Evolutionary conservation across 2,888 invertebrate species (phyloP), one percentile per base, ranked within the genome.

Genomic region (Agrotis exclamationis): DNA sequence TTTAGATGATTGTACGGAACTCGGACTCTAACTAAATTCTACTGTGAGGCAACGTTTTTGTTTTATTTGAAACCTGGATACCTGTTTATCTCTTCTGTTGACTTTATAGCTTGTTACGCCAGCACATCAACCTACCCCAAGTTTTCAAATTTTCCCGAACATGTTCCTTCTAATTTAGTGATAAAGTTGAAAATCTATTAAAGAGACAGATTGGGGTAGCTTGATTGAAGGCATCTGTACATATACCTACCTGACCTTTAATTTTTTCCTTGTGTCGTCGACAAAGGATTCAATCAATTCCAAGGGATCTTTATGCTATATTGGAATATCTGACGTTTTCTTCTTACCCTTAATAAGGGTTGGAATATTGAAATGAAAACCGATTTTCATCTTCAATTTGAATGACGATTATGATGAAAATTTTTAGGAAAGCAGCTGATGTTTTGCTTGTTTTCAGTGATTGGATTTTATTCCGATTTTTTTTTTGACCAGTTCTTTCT

Each of bases 381-480:
- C 74, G 85, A 80, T 85, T 86, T 85, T 77, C 82, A 73, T 84
- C 72, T 80, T 69, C 80, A 86, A 87, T 84, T 86, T 88, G 87
- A 89, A 90, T 86, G 84, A 78, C 83, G 70, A 82, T 87, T 78
- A 57, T 70, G 76, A 83, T 84, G 84, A 85, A 88, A 88, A 80
- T 66, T 20, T 64, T 72, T 18, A 33, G 44, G 16, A 33, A 62
- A 22, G 54, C 20, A 48, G 24, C 20, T 45, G 13, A 60, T 58
- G 16, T 64, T 62, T 60, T 48, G 28, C 39, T 64, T 48, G 56
- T 22, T 70, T 20, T 63, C 20, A 50, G 48, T 63, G 56, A 65
- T 65, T 71, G 63, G 50, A 20, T 18, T 48, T 63, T 56, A 70
- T 66, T 69, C 45, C 47, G 16, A 33, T 63, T 59, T 69, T 9